Conservation (phyloP, 2,113 vertebrate species). For the Pteronura brasiliensis region DNA sequence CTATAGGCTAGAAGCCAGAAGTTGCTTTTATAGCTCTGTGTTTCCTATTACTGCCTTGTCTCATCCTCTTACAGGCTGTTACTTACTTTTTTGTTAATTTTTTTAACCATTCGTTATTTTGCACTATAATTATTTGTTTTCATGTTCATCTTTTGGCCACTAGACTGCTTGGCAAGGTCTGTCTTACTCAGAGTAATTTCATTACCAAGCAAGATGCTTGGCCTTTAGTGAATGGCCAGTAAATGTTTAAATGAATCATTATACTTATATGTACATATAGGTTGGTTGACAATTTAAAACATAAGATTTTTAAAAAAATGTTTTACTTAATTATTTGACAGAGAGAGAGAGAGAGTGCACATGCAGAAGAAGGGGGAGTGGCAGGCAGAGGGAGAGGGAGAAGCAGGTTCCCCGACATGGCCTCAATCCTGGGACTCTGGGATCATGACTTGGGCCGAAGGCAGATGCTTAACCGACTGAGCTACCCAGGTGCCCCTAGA, state of each 20-base stretch:
- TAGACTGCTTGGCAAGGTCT: conserved; percentile 5
- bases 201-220: conserved; percentile 20
- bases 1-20: conserved; percentile 49
- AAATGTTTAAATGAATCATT: conserved; percentile 47
- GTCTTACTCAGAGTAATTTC: conserved; percentile 17
- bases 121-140: conserved; percentile 43
- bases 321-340: background rate
- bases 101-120: conserved; percentile 48
- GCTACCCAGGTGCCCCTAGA: background rate
- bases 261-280: background rate
- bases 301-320: background rate
- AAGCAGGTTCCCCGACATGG: background rate
- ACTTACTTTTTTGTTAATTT: conserved; percentile 22
- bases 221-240: conserved; percentile 12
- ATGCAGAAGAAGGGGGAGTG: background rate
- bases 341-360: background rate
- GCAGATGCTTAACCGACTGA: background rate
- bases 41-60: conserved; percentile 39
- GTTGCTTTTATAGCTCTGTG: conserved; percentile 29
- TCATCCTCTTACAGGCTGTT: background rate
- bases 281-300: conserved; percentile 41
- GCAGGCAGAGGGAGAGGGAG: background rate
- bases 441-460: background rate
- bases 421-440: background rate
- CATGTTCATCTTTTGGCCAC: background rate